Evolutionary conservation across 2,888 invertebrate species (phyloP).

Genomic region (Teleiodes luculella): DNA sequence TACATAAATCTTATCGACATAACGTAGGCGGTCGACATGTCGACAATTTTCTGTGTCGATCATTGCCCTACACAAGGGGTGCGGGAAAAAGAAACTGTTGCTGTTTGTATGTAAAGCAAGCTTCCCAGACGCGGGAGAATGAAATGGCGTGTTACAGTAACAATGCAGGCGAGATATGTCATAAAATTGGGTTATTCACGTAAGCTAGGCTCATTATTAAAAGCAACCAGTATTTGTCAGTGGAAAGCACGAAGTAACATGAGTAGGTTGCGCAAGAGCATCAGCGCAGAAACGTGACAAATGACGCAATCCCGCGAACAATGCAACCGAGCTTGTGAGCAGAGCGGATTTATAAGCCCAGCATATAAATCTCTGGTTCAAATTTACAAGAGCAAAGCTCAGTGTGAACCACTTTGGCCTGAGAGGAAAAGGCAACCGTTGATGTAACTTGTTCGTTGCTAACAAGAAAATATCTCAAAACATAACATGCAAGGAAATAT

Average conservation of each 20-base stretch:
- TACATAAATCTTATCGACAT: constrained; percentile 69
- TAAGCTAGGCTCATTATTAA: constrained; percentile 49
- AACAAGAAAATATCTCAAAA: too few relatives aligned
- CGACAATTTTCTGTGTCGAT: constrained; percentile 64
- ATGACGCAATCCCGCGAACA: constrained; percentile 66
- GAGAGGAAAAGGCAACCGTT: neutral
- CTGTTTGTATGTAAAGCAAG: too few relatives aligned
- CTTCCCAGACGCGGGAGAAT: too few relatives aligned
- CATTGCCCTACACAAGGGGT: neutral
- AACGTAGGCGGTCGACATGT: constrained; percentile 70
- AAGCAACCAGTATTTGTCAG: constrained; percentile 49
- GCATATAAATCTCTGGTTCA: constrained; percentile 19
- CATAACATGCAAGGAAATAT: too few relatives aligned
- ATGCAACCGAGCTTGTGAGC: constrained; percentile 54
- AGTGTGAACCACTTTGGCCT: constrained; percentile 1
- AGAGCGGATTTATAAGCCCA: constrained; percentile 39
- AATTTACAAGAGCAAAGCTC: constrained; percentile 7
- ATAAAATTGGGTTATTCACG: constrained; percentile 31
- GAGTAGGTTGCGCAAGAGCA: constrained; percentile 53
- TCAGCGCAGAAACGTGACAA: constrained; percentile 58
- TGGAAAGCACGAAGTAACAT: constrained; percentile 51
- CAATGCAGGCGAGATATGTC: neutral
- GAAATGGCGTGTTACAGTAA: constrained; percentile 12
- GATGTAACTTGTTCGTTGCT: too few relatives aligned
- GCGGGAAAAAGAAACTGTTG: too few relatives aligned